Conservation (phyloP, 2,888 invertebrate species). For the Protophormia terraenovae region DNA sequence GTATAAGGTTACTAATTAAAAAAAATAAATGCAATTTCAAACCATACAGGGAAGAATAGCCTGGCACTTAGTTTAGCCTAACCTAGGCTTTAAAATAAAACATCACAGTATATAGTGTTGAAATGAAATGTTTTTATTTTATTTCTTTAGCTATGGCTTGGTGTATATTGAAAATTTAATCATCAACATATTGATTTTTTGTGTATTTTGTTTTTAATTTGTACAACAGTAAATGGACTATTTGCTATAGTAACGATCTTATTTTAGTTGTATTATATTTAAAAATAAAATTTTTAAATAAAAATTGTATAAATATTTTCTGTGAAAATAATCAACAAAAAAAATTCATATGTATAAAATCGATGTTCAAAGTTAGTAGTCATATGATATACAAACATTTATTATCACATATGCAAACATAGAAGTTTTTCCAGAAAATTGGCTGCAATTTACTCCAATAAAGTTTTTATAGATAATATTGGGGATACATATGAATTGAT, state of each 20-base stretch:
- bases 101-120: background rate
- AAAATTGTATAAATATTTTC: background rate
- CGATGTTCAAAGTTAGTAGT: constrained; percentile 25
- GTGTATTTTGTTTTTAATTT: background rate
- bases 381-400: background rate
- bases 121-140: constrained; percentile 4
- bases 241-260: background rate
- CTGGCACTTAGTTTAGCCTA: no score
- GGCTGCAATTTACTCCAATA: no score
- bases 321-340: background rate
- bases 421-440: no score
- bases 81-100: no score
- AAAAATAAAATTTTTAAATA: background rate
- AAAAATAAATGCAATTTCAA: no score
- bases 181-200: background rate
- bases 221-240: constrained; percentile 31
- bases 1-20: no score
- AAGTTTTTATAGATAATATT: no score
- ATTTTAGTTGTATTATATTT: background rate
- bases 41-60: no score
- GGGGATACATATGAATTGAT: background rate
- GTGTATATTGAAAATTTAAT: constrained; percentile 24
- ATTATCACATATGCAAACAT: no score
- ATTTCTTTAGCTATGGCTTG: constrained; percentile 24
- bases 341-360: constrained; percentile 33